phyloP scores from a whole-genome alignment of 2,888 invertebrate genomes.

The Drosophila siamana region DNA sequence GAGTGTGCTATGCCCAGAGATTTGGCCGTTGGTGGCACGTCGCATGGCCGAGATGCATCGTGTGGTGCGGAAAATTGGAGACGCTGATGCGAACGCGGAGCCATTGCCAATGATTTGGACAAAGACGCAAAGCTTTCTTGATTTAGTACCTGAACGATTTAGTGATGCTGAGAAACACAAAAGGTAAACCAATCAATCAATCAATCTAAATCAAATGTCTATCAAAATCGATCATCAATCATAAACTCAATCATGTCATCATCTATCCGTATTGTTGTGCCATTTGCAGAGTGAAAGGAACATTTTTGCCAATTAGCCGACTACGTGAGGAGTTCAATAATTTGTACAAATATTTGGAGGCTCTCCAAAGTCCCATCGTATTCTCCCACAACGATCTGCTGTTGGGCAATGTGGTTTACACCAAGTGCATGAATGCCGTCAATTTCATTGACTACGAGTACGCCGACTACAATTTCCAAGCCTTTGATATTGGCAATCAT shows the following conservation, averaged over 20 bases:
- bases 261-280: background rate
- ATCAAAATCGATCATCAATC: background rate
- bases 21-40: conserved; percentile 91
- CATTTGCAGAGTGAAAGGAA: conserved; percentile 88
- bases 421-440: conserved; percentile 88
- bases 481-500: conserved; percentile 98
- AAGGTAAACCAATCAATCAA: conserved; percentile 86
- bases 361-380: conserved; percentile 91
- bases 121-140: conserved; percentile 90
- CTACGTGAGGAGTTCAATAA: conserved; percentile 90
- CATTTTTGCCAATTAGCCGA: conserved; percentile 89
- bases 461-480: conserved; percentile 96
- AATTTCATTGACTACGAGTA: conserved; percentile 99
- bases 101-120: conserved; percentile 90
- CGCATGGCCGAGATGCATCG: conserved; percentile 94
- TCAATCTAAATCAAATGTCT: too few relatives aligned
- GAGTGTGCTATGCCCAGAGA: conserved; percentile 88
- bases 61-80: conserved; percentile 82
- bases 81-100: conserved; percentile 26
- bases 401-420: conserved; percentile 96
- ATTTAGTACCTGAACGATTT: conserved; percentile 90
- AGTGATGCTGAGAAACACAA: conserved; percentile 89
- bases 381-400: conserved; percentile 99
- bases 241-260: background rate
- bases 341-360: conserved; percentile 88